phyloP scores from a whole-genome alignment of 2,888 invertebrate species.

The Lamproptera curius region DNA sequence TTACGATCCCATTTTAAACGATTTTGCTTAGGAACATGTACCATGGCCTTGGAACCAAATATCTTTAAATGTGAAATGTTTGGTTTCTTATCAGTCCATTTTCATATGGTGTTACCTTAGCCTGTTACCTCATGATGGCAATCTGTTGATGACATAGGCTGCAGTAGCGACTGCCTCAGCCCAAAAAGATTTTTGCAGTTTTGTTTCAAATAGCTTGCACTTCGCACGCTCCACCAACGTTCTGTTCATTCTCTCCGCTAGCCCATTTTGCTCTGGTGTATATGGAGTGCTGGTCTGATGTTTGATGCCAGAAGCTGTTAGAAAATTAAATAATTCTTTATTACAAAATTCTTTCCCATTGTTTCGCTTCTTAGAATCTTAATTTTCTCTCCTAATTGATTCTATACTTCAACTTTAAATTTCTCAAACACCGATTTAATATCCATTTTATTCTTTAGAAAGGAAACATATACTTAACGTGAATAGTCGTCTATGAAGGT shows the following conservation, averaged over 20 bases:
- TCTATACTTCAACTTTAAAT: neutral
- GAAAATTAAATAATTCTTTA: constrained; percentile 14
- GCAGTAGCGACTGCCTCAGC: constrained; percentile 9
- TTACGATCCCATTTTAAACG: constrained; percentile 1
- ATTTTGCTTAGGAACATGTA: constrained; percentile 4
- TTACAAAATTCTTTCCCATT: no score
- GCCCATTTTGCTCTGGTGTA: constrained; percentile 23
- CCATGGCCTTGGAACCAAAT: constrained; percentile 5
- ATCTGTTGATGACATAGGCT: constrained; percentile 6
- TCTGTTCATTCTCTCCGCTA: constrained; percentile 23
- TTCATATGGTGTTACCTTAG: constrained; percentile 1
- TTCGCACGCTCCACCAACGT: constrained; percentile 22
- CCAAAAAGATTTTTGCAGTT: constrained; percentile 15
- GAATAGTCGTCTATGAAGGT: constrained; percentile 42
- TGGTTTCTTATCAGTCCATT: constrained; percentile 15
- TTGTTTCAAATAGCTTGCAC: constrained; percentile 24
- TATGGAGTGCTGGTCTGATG: constrained; percentile 24
- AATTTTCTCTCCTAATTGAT: neutral
- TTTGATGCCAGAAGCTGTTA: constrained; percentile 15
- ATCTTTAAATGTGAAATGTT: constrained; percentile 8
- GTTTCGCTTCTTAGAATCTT: constrained; percentile 1
- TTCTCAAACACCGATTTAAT: constrained; percentile 18
- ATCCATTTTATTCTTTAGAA: constrained; percentile 36
- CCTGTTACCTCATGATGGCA: constrained; percentile 1
- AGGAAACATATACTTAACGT: constrained; percentile 20